phyloP scores from a whole-genome alignment of 30 jellyfish, hydroid and myxozoan species.

The Mastigias papua region DNA sequence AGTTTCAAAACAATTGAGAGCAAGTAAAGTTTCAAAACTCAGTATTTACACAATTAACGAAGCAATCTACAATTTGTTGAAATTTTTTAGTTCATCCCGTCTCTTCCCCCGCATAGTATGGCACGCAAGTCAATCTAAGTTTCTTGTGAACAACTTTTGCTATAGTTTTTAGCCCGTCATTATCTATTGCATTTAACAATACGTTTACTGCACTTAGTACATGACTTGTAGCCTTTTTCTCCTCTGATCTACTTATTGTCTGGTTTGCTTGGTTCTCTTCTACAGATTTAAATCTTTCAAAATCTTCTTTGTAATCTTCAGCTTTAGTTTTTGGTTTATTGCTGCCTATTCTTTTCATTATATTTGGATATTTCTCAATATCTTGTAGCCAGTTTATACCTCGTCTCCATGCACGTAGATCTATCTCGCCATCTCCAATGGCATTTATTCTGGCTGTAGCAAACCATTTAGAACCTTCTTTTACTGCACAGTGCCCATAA shows the following conservation, averaged over 20 bases:
- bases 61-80: background rate
- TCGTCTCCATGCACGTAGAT: slow-evolving; percentile 98
- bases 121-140: slow-evolving; percentile 85
- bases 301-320: slow-evolving; percentile 87
- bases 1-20: too few relatives aligned
- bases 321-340: slow-evolving; percentile 31
- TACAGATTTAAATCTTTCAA: slow-evolving; percentile 46
- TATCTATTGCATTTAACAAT: slow-evolving; percentile 77
- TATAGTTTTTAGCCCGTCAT: slow-evolving; percentile 69
- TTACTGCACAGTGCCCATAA: slow-evolving; percentile 93
- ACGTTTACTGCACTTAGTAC: slow-evolving; percentile 86
- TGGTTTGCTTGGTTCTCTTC: slow-evolving; percentile 52
- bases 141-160: slow-evolving; percentile 89
- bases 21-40: background rate
- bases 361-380: slow-evolving; percentile 36
- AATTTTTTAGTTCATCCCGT: background rate
- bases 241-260: slow-evolving; percentile 43
- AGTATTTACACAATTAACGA: background rate
- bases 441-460: slow-evolving; percentile 93
- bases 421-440: slow-evolving; percentile 94
- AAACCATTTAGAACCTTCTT: slow-evolving; percentile 88
- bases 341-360: slow-evolving; percentile 78
- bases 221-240: slow-evolving; percentile 75
- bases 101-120: slow-evolving; percentile 48
- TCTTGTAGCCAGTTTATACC: slow-evolving; percentile 87